Base-by-base conservation (phyloP, 2,888 invertebrate species). In the Drosophila robusta region DNA sequence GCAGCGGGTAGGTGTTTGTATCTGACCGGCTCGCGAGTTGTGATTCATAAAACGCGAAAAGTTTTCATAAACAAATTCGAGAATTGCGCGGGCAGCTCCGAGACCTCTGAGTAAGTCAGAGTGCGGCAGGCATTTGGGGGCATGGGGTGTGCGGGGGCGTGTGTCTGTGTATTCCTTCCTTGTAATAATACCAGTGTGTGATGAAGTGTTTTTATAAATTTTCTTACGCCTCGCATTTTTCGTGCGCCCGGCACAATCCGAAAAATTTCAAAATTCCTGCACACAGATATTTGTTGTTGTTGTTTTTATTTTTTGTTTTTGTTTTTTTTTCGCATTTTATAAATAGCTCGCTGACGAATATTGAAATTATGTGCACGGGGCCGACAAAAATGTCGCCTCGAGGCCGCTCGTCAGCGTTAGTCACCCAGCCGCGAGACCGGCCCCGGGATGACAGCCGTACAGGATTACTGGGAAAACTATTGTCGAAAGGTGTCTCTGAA, bases 311-410 rank as follows among this genome's bases (percentile, higher is more conserved):
- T 58, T 46, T 58, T 80, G 42, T 26, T 41, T 47, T 49, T 67
- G 32, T 64, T 50, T 67, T 49, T 45, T 32, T 70, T 80, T 78
- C 64, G 78, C 75, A 78, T 63, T 79, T 87, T 89, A 87, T 70
- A 89, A 86, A 86, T 86, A 89, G 80, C 88, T 51, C 44, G 88
- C 88, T 86, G 85, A 86, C 85, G 85, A 89, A 86, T 86, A 86
- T 87, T 89, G 83, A 89, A 86, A 86, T 86, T 89, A 89, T 86
- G 89, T 78, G 82, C 73, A 76, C 70, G 87, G 78, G 89, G 88
- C 87, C 84, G 74, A 80, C 78, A 84, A 84, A 84, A 88, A 84
- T 83, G 83, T 83, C 83, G 87, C 87, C 89, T 80, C 87, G 87
- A 72, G 75, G 80, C 80, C 75, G 65, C 14, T 41, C 51, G 58